Percentiles rank a stretch among this genome's conserved stretches.
Conservation (phyloP, 2,888 invertebrate species). For the Cheilosia impressa region DNA sequence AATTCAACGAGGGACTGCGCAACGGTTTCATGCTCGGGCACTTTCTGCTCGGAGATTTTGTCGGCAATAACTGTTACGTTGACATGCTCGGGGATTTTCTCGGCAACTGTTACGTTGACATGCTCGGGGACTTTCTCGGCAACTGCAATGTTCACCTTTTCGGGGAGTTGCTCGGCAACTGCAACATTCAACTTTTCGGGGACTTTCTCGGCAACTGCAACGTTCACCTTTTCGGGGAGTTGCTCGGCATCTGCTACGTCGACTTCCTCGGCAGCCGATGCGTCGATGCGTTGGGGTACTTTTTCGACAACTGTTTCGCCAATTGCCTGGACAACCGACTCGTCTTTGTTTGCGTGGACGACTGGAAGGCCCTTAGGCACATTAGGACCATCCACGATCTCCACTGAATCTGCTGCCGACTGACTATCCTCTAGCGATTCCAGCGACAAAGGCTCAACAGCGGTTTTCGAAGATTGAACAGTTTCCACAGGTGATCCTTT, state of each 20-base stretch:
- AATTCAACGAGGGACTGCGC: neutral
- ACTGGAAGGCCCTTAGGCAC: neutral
- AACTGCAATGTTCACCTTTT: neutral
- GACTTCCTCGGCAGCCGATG: neutral
- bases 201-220: neutral
- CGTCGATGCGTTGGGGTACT: neutral
- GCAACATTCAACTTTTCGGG: neutral
- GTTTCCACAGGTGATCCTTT: conserved; percentile 48
- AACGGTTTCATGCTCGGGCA: neutral
- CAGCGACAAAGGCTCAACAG: neutral
- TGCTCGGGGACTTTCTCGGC: neutral
- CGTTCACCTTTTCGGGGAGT: neutral
- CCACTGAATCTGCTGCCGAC: neutral
- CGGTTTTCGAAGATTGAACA: neutral
- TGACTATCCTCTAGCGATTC: neutral
- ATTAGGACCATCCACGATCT: neutral
- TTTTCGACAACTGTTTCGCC: neutral
- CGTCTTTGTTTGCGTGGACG: neutral
- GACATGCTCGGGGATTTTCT: too few relatives aligned
- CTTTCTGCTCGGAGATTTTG: too few relatives aligned
- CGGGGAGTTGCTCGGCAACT: neutral
- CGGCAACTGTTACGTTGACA: too few relatives aligned
- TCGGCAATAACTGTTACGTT: neutral
- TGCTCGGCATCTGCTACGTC: neutral
- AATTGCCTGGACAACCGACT: neutral